Conservation (phyloP, 2,888 invertebrate species). For the Rhimphoctona megacephalus region DNA sequence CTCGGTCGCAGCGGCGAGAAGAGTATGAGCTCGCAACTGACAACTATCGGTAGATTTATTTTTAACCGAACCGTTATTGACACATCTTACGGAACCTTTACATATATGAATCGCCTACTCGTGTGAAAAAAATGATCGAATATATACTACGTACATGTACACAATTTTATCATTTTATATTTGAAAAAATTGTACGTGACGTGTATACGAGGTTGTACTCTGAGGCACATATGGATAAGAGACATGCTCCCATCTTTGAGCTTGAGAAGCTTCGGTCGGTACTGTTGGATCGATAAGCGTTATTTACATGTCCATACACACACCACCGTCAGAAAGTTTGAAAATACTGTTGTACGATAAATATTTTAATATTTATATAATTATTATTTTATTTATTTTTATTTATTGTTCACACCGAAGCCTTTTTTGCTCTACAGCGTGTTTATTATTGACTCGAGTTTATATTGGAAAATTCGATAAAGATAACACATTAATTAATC, state of each 20-base stretch:
- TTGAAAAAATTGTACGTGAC: not conserved
- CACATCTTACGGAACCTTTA: conserved; percentile 6
- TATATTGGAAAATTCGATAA: not conserved
- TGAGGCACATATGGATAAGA: not conserved
- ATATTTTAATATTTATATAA: not conserved
- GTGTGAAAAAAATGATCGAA: conserved; percentile 17
- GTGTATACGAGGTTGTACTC: not conserved
- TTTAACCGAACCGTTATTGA: conserved; percentile 26
- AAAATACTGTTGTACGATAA: not conserved
- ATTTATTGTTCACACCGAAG: not conserved
- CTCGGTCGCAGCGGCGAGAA: not conserved
- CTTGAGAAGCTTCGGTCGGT: conserved; percentile 5
- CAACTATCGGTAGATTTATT: conserved; percentile 36
- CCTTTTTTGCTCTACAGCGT: not conserved
- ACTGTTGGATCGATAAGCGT: not conserved
- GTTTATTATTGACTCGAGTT: not conserved
- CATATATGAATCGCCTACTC: not conserved
- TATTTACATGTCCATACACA: not conserved
- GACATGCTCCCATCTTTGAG: conserved; percentile 1
- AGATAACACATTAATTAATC: not conserved
- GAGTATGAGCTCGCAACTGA: conserved; percentile 11
- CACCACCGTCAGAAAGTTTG: not conserved
- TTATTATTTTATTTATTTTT: not conserved
- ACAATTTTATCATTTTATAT: conserved; percentile 8
- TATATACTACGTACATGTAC: not conserved